Evolutionary conservation across 2,888 invertebrate genomes (phyloP).

Genomic region (Lithophane semibrunnea): DNA sequence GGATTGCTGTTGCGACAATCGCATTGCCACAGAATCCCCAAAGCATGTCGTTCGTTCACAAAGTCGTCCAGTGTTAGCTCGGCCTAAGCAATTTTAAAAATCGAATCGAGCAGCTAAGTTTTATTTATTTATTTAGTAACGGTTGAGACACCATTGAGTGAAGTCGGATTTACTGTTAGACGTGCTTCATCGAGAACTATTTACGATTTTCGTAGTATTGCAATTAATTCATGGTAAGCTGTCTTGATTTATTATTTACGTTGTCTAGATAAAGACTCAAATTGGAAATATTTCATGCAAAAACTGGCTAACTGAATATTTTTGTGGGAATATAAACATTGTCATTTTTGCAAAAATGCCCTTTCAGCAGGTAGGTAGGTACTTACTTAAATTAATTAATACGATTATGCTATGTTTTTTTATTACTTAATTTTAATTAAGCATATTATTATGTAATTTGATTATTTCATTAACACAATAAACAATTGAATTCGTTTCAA

Average conservation of each 20-base stretch:
- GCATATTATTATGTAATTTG: too few relatives aligned
- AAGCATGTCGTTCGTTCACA: conserved; percentile 16
- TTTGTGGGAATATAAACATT: not conserved
- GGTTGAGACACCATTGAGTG: conserved; percentile 37
- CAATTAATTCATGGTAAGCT: conserved; percentile 37
- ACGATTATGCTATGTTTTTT: not conserved
- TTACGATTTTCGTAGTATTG: conserved; percentile 23
- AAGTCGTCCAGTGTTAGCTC: conserved; percentile 21
- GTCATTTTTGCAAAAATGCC: not conserved
- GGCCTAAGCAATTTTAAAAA: conserved; percentile 40
- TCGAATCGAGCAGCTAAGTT: conserved; percentile 17
- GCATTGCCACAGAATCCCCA: conserved; percentile 45
- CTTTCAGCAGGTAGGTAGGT: not conserved
- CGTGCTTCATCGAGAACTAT: conserved; percentile 12
- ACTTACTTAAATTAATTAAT: not conserved
- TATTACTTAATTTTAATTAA: not conserved
- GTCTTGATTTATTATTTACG: not conserved
- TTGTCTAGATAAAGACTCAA: too few relatives aligned
- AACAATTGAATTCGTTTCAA: not conserved
- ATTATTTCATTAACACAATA: not conserved
- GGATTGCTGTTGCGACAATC: conserved; percentile 41
- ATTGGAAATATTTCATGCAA: not conserved
- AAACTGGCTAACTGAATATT: not conserved
- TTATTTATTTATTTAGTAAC: conserved; percentile 48
- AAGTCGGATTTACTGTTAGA: conserved; percentile 26